These are phyloP conservation scores for Fregetta grallaria DNA, from an alignment of 2,113 vertebrate species.

Conservation along the genomic window DNA sequence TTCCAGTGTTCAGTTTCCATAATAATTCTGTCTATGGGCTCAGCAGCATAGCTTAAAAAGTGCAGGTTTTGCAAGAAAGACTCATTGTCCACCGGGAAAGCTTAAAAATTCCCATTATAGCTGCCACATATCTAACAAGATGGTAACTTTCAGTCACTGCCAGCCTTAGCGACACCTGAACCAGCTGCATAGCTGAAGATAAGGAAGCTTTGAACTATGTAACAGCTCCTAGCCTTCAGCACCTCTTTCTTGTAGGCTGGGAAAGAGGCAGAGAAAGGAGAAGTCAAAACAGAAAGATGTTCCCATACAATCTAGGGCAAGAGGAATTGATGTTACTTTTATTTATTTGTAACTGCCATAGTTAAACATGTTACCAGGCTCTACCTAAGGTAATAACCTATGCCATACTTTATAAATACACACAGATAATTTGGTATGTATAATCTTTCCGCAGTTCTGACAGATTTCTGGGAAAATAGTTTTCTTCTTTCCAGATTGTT, in stretches of 20 bases:
- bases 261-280: neutral
- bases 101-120: neutral
- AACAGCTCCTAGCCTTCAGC: neutral
- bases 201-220: neutral
- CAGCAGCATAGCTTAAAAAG: neutral
- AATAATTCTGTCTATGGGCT: neutral
- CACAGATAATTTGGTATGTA: neutral
- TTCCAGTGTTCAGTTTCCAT: neutral
- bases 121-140: neutral
- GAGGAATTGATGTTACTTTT: neutral
- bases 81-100: neutral
- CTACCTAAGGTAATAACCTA: neutral
- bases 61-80: neutral
- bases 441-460: neutral
- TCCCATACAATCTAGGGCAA: neutral
- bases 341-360: neutral
- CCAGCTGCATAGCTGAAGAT: neutral
- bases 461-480: neutral
- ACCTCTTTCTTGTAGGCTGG: neutral
- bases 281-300: neutral
- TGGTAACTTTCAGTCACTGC: neutral
- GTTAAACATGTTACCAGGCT: neutral
- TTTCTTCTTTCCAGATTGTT: conserved; percentile 14
- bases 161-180: neutral
- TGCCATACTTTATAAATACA: neutral